phyloP scores from a whole-genome alignment of 2,888 invertebrate species.

The Hypomecis punctinalis region DNA sequence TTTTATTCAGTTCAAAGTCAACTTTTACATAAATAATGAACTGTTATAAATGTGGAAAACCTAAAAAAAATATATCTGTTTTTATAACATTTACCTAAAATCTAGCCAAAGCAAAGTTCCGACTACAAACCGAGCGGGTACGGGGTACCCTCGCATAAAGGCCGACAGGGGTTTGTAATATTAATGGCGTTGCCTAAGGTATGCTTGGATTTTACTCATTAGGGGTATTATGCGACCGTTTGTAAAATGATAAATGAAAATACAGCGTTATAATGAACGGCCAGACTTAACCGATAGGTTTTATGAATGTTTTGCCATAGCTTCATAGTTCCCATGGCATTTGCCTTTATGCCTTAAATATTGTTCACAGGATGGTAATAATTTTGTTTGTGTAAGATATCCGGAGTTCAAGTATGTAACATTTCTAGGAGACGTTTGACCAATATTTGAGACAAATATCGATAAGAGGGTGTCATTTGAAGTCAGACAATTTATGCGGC shows the following conservation, averaged over 20 bases:
- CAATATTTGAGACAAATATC: too few relatives aligned
- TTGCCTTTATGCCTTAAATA: conserved; percentile 23
- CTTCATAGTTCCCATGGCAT: conserved; percentile 57
- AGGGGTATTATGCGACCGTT: conserved; percentile 80
- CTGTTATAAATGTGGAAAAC: too few relatives aligned
- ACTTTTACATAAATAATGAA: too few relatives aligned
- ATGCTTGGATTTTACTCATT: conserved; percentile 84
- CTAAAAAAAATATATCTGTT: neutral
- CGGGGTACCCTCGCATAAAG: conserved; percentile 41
- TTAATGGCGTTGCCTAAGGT: conserved; percentile 80
- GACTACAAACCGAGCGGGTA: conserved; percentile 37
- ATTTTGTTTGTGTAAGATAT: conserved; percentile 21
- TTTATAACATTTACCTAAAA: conserved; percentile 20
- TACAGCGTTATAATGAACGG: conserved; percentile 67
- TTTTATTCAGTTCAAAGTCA: too few relatives aligned
- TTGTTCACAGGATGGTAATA: conserved; percentile 23
- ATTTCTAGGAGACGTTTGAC: conserved; percentile 9
- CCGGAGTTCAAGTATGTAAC: conserved; percentile 16
- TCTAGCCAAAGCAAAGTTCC: conserved; percentile 24
- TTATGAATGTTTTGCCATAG: conserved; percentile 70
- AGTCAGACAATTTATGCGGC: too few relatives aligned
- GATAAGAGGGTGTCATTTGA: too few relatives aligned
- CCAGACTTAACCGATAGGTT: conserved; percentile 64
- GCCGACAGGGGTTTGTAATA: conserved; percentile 69
- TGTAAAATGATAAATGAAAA: conserved; percentile 80